Conservation (phyloP, 2,797 vertebrate species). For the Valencia hispanica region DNA sequence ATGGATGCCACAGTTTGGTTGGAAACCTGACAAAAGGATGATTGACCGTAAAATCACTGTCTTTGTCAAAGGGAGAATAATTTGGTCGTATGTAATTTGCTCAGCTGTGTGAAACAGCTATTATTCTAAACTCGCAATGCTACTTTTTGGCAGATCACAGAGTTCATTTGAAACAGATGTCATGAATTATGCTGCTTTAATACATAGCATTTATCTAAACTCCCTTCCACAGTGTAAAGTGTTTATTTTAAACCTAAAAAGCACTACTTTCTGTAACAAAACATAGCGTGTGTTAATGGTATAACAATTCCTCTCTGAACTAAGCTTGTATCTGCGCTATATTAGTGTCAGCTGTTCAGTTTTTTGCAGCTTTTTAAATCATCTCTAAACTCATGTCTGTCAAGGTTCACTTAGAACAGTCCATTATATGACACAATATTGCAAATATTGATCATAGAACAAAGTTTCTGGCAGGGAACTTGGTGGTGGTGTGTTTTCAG, state of each 20-base stretch:
- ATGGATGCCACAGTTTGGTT: background rate
- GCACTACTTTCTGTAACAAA: background rate
- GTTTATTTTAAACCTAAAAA: background rate
- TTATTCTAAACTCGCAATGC: background rate
- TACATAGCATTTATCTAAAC: background rate
- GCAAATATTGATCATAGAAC: too few relatives aligned
- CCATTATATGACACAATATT: too few relatives aligned
- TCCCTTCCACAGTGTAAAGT: background rate
- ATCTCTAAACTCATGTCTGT: too few relatives aligned
- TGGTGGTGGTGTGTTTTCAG: too few relatives aligned
- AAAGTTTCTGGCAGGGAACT: too few relatives aligned
- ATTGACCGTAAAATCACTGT: background rate
- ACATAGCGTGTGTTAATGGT: too few relatives aligned
- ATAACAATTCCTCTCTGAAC: too few relatives aligned
- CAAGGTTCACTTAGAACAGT: too few relatives aligned
- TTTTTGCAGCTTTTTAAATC: too few relatives aligned
- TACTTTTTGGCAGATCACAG: background rate
- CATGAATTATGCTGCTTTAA: background rate
- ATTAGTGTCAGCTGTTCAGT: too few relatives aligned
- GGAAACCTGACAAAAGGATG: background rate
- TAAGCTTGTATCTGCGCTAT: too few relatives aligned
- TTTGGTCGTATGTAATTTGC: background rate
- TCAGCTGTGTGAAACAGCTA: background rate
- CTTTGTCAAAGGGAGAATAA: constrained; percentile 1
- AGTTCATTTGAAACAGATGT: background rate